Evolutionary conservation across 2,888 invertebrate species (phyloP), one percentile per base, ranked within the genome.

Genomic region (Artemia sp.): DNA sequence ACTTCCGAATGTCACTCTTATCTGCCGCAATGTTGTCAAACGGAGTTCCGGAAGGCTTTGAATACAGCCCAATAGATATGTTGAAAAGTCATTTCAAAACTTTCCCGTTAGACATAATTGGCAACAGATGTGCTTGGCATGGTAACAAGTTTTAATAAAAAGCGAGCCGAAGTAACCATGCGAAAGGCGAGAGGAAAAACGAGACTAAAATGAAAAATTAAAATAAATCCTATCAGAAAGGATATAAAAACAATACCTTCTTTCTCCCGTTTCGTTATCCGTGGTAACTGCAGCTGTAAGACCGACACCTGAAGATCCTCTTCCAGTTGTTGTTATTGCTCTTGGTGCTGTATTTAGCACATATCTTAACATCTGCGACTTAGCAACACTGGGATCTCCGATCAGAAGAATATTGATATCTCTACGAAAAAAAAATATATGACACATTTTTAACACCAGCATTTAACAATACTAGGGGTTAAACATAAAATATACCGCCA

Each of bases 321-420:
- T 84, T 10, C 70, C 98, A 0, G 97, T 99, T 7, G 98, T 97
- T 24, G 96, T 85, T 76, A 99, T 90, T 12, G 97, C 97, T 38
- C 97, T 82, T 0, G 97, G 96, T 0, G 98, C 97, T 0, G 93
- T 93, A 77, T 87, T 85, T 72, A 97, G 80, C 1, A 98, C 97
- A 77, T 97, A 98, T 12, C 97, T 85, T 8, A 93, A 79, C 69
- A 93, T 80, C 78, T 98, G 98, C 0, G 97, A 98, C 81, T 98
- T 98, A 1, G 98, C 98, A 58, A 98, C 97, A 69, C 95, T 96
- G 0, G 98, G 98, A 81, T 98, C 98, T 67, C 98, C 98, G 76
- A 99, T 96, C 4, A 99, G 82, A 58, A 96, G 82, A 58, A 95
- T 81, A 79, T 96, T 96, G 73, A 95, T 90, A 78, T 89, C 88